Base-by-base conservation (phyloP, 2,797 vertebrate species). In the Channa striata region DNA sequence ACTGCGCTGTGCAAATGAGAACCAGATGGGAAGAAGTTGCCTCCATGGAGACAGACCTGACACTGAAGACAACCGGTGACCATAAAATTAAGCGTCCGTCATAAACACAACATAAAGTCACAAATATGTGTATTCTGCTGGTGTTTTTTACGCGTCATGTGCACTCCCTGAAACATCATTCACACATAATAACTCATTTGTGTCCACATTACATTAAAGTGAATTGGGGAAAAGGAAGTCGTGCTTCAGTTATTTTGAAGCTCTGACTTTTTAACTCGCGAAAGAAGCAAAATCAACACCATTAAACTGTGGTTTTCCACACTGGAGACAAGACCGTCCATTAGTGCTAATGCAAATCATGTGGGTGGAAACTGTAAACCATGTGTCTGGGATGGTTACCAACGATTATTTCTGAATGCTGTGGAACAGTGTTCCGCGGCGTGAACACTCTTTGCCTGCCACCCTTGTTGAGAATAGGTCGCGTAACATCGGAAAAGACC, bases 1-100 rank as follows among this genome's bases (percentile, higher is more conserved):
- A 63, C 60, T 73, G 50, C 20, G 62, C 71, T 6, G 37, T 2
- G 56, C 47, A 87, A 89, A 92, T 74, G 70, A 81, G 59, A 89
- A 88, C 80, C 85, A 91, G 88, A 90, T 89, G 85, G 81, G 61
- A 12, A 1, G 39, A 60, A 47, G 58, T 51, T 19, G 34, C 16
- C 11, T 61, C 53, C n/a, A 39, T 2, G 52, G 54, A 77, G 36
- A 52, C 60, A 73, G 42, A 69, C 19, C 30, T 11, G 51, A 75
- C 56, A 51, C 30, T 13, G 14, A 61, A 34, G 16, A 63, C 40
- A 37, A 48, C 33, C 1, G 52, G 12, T 23, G 46, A 54, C 2
- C 5, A 16, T 30, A 66, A 68, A 65, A 68, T 44, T 43, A 51
- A 62, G 46, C 59, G 65, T 5, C 53, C 23, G 53, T 68, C 59